phyloP scores from a whole-genome alignment of 1,140 invertebrate genomes.

The Thaumatotibia leucotreta region DNA sequence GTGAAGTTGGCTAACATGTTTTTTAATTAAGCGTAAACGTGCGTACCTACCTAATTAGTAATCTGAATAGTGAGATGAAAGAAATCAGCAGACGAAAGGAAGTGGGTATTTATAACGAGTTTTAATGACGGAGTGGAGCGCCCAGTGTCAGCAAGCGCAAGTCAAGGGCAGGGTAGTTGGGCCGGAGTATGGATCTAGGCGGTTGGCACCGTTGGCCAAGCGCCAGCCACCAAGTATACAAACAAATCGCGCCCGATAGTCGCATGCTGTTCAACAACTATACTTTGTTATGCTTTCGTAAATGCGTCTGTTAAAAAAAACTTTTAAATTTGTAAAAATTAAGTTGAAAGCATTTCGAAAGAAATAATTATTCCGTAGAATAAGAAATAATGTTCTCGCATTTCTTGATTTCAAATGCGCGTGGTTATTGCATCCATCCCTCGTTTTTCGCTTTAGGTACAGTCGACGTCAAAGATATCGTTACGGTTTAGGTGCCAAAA shows the following conservation, averaged over 20 bases:
- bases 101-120: neutral
- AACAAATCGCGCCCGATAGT: neutral
- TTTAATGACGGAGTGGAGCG: conserved; percentile 3
- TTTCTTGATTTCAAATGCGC: too few relatives aligned
- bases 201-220: conserved; percentile 17
- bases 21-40: too few relatives aligned
- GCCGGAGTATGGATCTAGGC: conserved; percentile 13
- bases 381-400: too few relatives aligned
- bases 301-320: too few relatives aligned
- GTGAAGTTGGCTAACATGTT: too few relatives aligned
- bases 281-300: neutral
- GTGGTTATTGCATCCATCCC: too few relatives aligned
- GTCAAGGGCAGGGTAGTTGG: conserved; percentile 31
- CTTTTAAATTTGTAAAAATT: too few relatives aligned
- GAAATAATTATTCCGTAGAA: too few relatives aligned
- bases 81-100: conserved; percentile 4
- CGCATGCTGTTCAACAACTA: neutral
- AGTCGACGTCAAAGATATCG: too few relatives aligned
- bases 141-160: conserved; percentile 24
- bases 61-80: neutral
- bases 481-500: too few relatives aligned
- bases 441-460: too few relatives aligned
- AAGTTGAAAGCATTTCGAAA: too few relatives aligned
- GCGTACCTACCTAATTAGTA: neutral
- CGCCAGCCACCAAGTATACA: conserved; percentile 22